Base-by-base conservation (phyloP, 2,888 invertebrate genomes). In the Nephrocerus scutellatus region DNA sequence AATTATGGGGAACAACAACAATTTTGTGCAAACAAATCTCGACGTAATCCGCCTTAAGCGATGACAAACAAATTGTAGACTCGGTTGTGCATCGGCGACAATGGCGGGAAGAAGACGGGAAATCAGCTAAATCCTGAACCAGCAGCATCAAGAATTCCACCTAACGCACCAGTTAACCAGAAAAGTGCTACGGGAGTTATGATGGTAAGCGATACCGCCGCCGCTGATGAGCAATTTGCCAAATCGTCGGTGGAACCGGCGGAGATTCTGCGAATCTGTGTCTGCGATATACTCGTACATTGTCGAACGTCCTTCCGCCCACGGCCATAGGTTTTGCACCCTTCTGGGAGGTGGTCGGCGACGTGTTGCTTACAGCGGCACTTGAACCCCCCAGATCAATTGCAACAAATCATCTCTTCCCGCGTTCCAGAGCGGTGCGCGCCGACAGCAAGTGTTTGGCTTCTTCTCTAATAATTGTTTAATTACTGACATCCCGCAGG, bases 401-500 rank as follows among this genome's bases (percentile, higher is more conserved):
- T 39, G 46, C 40, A 36, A 43, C 38, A 46, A 46, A 40, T 43
- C 36, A 41, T 41, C 25, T 41, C 46, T 39, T 30, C 46, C 41
- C 21, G 46, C 44, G 23, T 39, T 41, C 10, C 7, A 22, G 35
- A 41, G 41, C 36, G 41, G 46, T 44, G n/a, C n/a, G n/a, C n/a
- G n/a, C n/a, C n/a, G n/a, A n/a, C n/a, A n/a, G n/a, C n/a, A n/a
- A n/a, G n/a, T 44, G 44, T 46, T 46, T 46, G 46, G 46, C 33
- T 46, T 39, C 46, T 25, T 46, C 44, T 46, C n/a, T n/a, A 41
- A 46, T 46, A 46, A 46, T 46, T 46, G 46, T 46, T 46, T 46
- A 46, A 46, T 46, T 46, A 46, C 46, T 31, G 39, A 34, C 44
- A 30, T 20, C 24, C 8, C 12, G 18, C 16, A n/a, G 13, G 21